A percentile compares a stretch with the other conserved stretches of the same genome.
phyloP scores from a whole-genome alignment of 2,888 invertebrate genomes.

The Pandemis cinnamomeana region DNA sequence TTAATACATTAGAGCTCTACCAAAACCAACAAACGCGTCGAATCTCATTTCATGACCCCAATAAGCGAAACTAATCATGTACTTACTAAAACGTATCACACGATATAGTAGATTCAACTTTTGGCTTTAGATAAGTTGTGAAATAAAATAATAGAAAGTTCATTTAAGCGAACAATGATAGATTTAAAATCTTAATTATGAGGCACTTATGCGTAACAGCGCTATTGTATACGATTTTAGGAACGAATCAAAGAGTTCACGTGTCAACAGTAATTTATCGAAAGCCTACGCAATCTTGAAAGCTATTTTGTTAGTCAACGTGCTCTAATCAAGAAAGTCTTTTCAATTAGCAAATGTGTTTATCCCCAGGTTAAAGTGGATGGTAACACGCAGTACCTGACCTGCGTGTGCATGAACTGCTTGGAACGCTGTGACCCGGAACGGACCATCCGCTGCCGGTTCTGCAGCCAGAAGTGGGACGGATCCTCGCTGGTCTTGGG shows the following conservation, averaged over 20 bases:
- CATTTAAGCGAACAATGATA: not conserved
- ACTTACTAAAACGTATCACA: constrained; percentile 8
- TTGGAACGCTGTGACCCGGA: constrained; percentile 92
- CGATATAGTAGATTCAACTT: not conserved
- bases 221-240: too few relatives aligned
- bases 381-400: constrained; percentile 94
- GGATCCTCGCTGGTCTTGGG: constrained; percentile 97
- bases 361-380: constrained; percentile 93
- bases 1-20: constrained; percentile 9
- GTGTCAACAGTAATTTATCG: too few relatives aligned
- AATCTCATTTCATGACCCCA: constrained; percentile 27
- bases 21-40: constrained; percentile 28
- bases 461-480: constrained; percentile 95
- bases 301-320: too few relatives aligned
- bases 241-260: too few relatives aligned
- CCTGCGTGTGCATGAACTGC: constrained; percentile 97
- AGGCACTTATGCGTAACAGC: too few relatives aligned
- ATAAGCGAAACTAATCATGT: constrained; percentile 24
- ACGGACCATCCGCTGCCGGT: constrained; percentile 91
- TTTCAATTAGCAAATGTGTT: constrained; percentile 1
- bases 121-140: not conserved
- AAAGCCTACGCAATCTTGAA: too few relatives aligned
- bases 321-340: not conserved
- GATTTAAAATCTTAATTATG: not conserved
- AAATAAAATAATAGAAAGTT: not conserved